Percentiles rank a stretch among this genome's conserved stretches.
Conservation (phyloP, 2,888 invertebrate species). For the Zygothrica quintamaculata region DNA sequence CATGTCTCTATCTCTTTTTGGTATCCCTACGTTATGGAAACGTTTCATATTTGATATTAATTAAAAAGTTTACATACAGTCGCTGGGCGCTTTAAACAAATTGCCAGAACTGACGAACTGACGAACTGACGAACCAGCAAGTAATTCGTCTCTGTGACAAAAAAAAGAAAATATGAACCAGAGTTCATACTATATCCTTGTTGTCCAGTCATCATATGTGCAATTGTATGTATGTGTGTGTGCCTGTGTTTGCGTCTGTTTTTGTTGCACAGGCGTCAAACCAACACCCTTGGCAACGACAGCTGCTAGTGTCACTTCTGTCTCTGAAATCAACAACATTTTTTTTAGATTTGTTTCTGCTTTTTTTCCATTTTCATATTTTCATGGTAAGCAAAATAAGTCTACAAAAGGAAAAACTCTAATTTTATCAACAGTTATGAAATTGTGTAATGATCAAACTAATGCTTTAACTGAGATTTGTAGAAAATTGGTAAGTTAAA, state of each 20-base stretch:
- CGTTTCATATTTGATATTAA: slow-evolving; percentile 79
- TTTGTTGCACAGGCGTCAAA: slow-evolving; percentile 51
- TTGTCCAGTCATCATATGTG: slow-evolving; percentile 54
- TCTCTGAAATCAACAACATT: slow-evolving; percentile 45
- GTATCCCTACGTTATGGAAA: slow-evolving; percentile 52
- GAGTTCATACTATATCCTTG: slow-evolving; percentile 49
- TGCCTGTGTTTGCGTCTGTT: slow-evolving; percentile 7
- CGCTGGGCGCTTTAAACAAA: slow-evolving; percentile 72
- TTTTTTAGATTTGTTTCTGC: slow-evolving; percentile 5
- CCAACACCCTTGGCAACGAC: slow-evolving; percentile 49
- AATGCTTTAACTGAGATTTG: too few species aligned
- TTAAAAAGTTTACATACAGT: slow-evolving; percentile 71
- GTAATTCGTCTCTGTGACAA: slow-evolving; percentile 10
- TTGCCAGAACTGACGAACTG: slow-evolving; percentile 60
- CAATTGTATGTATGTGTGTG: not conserved
- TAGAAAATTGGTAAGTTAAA: too few species aligned
- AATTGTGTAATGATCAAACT: slow-evolving; percentile 13
- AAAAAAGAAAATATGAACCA: slow-evolving; percentile 54
- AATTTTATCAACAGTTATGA: slow-evolving; percentile 19
- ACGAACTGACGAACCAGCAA: slow-evolving; percentile 47
- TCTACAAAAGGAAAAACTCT: slow-evolving; percentile 1
- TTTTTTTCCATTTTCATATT: slow-evolving; percentile 9
- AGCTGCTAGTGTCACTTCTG: slow-evolving; percentile 75
- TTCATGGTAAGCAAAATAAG: not conserved
- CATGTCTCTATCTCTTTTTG: slow-evolving; percentile 13